Evolutionary conservation across 2,113 vertebrate species (phyloP), one percentile per base, ranked within the genome.

Genomic region (Ondatra zibethicus): DNA sequence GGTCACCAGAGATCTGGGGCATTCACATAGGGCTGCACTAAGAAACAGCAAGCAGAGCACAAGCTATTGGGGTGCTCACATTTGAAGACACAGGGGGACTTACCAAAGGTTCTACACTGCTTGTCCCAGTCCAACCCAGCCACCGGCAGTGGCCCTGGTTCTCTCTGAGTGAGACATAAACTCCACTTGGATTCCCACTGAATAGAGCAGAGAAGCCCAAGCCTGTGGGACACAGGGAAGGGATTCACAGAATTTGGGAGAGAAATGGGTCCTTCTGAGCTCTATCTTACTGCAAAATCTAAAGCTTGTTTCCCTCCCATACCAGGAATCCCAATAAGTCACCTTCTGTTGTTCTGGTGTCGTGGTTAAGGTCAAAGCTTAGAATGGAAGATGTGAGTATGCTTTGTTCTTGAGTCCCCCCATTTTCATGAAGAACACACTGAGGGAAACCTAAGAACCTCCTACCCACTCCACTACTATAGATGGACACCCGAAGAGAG

Each of bases 151-250:
- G 42, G 25, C 90, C 82, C 12, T 29, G 45, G 31, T 42, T 78
- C 77, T 94, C 19, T 68, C 52, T 52, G 13, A 66, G 36, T 21
- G 45, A 88, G 61, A 68, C n/a, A 47, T 11, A 27, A 25, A 58
- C 33, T 89, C 50, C 29, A 81, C 19, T 5, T 5, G 55, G 70
- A 39, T 58, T 80, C 29, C 55, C 11, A 65, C 23, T 42, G 52
- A 94, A 58, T 23, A 33, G 50, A 85, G 19, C 6, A 58, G 76
- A 97, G 72, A 76, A 94, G 63, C 27, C 39, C 12, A 93, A 85
- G 87, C 87, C 61, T 65, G 29, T 55, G 76, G 75, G 65, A 19
- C 58, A 75, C 7, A 31, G 45, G 31, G 72, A 93, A 87, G n/a
- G 29, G 70, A 47, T 13, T n/a, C 21, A n/a, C 10, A 88, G 88